Evolutionary conservation across 1,140 invertebrate species (phyloP).

Genomic region (Latrodectus geometricus): DNA sequence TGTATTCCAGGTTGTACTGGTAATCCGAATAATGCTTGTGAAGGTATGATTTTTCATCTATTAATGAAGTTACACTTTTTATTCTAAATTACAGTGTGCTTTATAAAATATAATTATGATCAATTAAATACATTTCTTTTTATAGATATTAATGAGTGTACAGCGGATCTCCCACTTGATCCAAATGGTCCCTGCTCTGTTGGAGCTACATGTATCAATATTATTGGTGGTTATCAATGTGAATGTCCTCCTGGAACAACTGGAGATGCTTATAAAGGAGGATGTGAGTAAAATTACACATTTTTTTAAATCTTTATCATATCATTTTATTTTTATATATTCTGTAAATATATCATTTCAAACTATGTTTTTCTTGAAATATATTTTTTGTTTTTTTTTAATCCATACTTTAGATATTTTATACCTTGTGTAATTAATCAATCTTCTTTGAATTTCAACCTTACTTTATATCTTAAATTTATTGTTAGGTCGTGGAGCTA

Average conservation of each 20-base stretch:
- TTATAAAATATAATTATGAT: not conserved
- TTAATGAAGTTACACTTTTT: conserved; percentile 9
- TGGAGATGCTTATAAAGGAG: conserved; percentile 85
- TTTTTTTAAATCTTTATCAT: too few relatives aligned
- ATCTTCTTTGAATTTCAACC: not conserved
- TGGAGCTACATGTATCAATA: conserved; percentile 87
- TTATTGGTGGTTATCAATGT: conserved; percentile 85
- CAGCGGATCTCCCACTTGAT: conserved; percentile 68
- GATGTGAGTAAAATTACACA: conserved; percentile 74
- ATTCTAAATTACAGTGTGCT: not conserved
- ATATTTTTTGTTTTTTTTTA: not conserved
- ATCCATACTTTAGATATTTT: not conserved
- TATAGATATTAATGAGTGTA: conserved; percentile 85
- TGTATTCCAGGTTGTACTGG: conserved; percentile 64
- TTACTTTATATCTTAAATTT: not conserved
- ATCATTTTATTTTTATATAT: too few relatives aligned
- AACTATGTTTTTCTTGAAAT: too few relatives aligned
- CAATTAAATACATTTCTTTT: conserved; percentile 70
- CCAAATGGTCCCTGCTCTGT: conserved; percentile 79
- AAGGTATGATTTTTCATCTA: conserved; percentile 48
- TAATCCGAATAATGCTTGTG: conserved; percentile 65
- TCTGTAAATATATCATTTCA: too few relatives aligned
- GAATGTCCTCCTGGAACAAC: conserved; percentile 83
- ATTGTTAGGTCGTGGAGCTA: conserved; percentile 66
- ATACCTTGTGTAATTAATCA: not conserved